A percentile compares a stretch with the other conserved stretches of the same genome.
These are phyloP conservation scores for Nautilus pompilius DNA, from an alignment of 1,140 invertebrate species.

Conservation along the genomic window DNA sequence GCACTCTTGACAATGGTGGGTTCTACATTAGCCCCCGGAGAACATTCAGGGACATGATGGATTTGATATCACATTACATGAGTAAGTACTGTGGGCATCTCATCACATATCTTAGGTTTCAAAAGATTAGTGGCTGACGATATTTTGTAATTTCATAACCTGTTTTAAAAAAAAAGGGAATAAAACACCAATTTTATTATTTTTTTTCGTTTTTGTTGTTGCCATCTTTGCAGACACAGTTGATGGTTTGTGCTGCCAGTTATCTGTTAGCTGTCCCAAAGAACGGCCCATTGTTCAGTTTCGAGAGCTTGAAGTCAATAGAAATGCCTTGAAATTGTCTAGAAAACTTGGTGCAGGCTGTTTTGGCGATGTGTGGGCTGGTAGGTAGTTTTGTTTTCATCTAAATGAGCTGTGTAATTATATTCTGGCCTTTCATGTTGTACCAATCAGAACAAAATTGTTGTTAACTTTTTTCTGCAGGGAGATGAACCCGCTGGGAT, in stretches of 20 bases:
- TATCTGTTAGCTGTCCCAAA: constrained; percentile 87
- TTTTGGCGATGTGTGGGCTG: constrained; percentile 97
- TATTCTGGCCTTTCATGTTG: no score
- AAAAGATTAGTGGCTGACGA: no score
- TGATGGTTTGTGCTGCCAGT: constrained; percentile 89
- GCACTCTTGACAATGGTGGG: constrained; percentile 90
- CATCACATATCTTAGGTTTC: no score
- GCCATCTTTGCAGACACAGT: constrained; percentile 56
- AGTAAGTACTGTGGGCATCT: constrained; percentile 61
- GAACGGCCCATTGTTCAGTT: constrained; percentile 95
- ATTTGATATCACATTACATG: constrained; percentile 88
- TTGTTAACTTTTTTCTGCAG: no score
- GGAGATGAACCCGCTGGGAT: no score
- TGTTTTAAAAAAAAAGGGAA: no score
- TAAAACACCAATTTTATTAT: no score
- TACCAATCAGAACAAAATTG: no score
- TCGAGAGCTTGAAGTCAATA: constrained; percentile 89
- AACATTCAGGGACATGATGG: constrained; percentile 84
- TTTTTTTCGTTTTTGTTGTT: background rate
- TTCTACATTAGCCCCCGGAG: constrained; percentile 66
- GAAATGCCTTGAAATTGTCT: constrained; percentile 81
- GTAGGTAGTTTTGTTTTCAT: no score
- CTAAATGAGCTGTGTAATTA: no score
- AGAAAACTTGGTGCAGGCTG: constrained; percentile 91
- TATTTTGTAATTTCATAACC: no score